Evolutionary conservation across 2,113 vertebrate genomes (phyloP).

Genomic region (Alosa alosa): DNA sequence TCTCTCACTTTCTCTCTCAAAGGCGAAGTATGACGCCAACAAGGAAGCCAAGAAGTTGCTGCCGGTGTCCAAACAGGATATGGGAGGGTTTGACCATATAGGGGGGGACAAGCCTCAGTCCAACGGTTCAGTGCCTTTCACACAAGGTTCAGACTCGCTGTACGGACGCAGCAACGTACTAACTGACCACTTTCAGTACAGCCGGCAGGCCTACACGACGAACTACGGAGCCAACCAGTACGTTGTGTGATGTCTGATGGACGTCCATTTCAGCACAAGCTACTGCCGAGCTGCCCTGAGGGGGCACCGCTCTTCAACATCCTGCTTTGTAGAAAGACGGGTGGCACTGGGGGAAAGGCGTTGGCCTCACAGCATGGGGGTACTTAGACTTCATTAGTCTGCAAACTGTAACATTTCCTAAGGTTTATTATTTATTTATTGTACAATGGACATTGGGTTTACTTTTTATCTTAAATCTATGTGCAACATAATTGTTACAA

Average conservation of each 20-base stretch:
- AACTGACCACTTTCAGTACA: constrained; percentile 88
- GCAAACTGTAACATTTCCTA: neutral
- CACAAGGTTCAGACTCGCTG: constrained; percentile 75
- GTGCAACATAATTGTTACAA: neutral
- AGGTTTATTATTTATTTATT: constrained; percentile 14
- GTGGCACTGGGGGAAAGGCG: neutral
- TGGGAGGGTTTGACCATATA: constrained; percentile 70
- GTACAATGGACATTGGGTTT: neutral
- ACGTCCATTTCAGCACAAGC: neutral
- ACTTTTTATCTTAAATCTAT: neutral
- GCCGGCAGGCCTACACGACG: constrained; percentile 76
- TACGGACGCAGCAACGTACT: constrained; percentile 76
- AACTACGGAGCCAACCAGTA: constrained; percentile 78
- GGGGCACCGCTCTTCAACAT: neutral
- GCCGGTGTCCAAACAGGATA: constrained; percentile 77
- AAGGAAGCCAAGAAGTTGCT: constrained; percentile 84
- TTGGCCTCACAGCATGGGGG: neutral
- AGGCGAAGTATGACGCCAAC: constrained; percentile 87
- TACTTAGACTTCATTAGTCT: constrained; percentile 8
- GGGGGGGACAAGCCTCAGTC: constrained; percentile 73
- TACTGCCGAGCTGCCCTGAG: neutral
- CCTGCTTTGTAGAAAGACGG: neutral
- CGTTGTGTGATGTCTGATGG: constrained; percentile 75
- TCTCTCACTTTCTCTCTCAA: constrained; percentile 20
- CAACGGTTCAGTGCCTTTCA: constrained; percentile 78